Base-by-base conservation (phyloP, 2,797 vertebrate genomes). In the Spheniscus humboldti region DNA sequence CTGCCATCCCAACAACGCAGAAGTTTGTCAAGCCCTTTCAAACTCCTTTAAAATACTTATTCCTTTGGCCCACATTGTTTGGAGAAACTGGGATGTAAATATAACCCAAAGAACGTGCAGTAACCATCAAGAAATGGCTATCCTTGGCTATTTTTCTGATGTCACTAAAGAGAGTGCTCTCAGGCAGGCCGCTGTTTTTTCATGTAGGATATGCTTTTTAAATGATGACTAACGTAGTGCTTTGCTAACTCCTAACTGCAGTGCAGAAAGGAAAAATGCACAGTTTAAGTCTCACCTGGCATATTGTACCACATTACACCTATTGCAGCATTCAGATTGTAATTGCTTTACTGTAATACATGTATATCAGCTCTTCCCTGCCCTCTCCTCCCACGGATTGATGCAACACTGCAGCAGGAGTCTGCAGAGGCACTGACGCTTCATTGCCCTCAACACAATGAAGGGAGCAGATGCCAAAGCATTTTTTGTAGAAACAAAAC, bases 151-250 rank as follows among this genome's bases (percentile, higher is more conserved):
- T 11, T 72, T 27, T 69, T 35, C 47, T 45, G 47, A 11, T 18
- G 24, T 11, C 52, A 7, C 31, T 16, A 35, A 8, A 15, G 45
- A 64, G 12, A 37, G 39, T 5, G 28, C 45, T 37, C 33, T 56
- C 39, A 23, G 63, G 20, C 52, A 69, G 39, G 25, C 43, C 17
- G 35, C 19, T 53, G n/a, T 2, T 52, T 64, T 55, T 30, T 48
- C 66, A 18, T 0, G 22, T 15, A 57, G 28, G 41, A 35, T 18
- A 10, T 0, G 1, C 31, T 77, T 68, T 85, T 47, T 3, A 62
- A 79, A 74, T 10, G 23, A 28, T 25, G 20, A 48, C 23, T 48
- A 79, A 48, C 27, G 19, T 3, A 10, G n/a, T 12, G 35, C 50
- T 66, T 68, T 71, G 37, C 45, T 48, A 57, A 30, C 56, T 62